phyloP scores from a whole-genome alignment of 2,888 invertebrate species.

The Dryomyza anilis region DNA sequence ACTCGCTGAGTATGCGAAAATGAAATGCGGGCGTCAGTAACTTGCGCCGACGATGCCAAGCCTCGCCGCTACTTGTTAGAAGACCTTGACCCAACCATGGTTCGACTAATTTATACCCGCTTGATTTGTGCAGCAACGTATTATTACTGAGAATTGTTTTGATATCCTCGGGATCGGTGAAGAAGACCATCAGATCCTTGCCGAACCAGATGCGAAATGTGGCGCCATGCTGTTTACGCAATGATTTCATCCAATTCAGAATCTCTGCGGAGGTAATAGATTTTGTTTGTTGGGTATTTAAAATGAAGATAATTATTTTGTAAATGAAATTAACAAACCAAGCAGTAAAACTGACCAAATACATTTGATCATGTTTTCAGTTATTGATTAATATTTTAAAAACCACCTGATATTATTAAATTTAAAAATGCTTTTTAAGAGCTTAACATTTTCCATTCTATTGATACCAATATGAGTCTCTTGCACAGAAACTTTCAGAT shows the following conservation, averaged over 20 bases:
- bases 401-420: no score
- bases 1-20: constrained; percentile 77
- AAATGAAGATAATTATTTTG: no score
- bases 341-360: no score
- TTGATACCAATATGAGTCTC: no score
- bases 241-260: constrained; percentile 49
- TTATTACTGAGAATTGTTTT: constrained; percentile 50
- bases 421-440: no score
- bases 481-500: no score
- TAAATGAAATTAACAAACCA: no score
- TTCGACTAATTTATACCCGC: constrained; percentile 46
- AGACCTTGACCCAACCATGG: constrained; percentile 57
- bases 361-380: no score
- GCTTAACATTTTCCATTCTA: no score
- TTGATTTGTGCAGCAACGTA: constrained; percentile 49
- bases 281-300: no score
- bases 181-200: constrained; percentile 53
- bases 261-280: constrained; percentile 42
- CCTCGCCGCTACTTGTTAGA: constrained; percentile 56
- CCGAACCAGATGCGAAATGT: constrained; percentile 58
- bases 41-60: constrained; percentile 74
- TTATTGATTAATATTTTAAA: no score
- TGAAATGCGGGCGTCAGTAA: constrained; percentile 81
- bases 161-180: constrained; percentile 53
- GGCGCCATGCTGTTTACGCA: constrained; percentile 48